Base-by-base conservation (phyloP, 2,888 invertebrate species). In the Lasioglossum lativentre region DNA sequence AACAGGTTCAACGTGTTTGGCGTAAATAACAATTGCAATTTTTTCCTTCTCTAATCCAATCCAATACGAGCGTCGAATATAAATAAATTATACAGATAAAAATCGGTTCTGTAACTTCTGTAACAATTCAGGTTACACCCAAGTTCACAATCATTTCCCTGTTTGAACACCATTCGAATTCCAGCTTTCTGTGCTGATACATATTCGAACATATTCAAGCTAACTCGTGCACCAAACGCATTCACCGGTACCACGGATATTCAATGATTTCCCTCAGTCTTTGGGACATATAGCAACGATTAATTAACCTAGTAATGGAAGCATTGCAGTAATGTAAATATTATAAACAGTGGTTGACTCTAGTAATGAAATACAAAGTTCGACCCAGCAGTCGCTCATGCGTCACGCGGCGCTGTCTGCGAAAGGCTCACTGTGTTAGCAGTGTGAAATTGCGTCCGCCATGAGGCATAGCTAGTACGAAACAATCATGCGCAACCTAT, bases 401-500 rank as follows among this genome's bases (percentile, higher is more conserved):
- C 30, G 63, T 63, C 30, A 34, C 63, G 19, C 63, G 16, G 63
- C 63, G 30, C 6, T 63, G 63, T 30, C 63, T 63, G 63, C 30
- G 63, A 63, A 38, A 68, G 38, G 68, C 23, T 68, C 68, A 38
- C 34, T n/a, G 38, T 70, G 40, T 70, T n/a, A 70, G 40, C 40
- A 70, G 70, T 40, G n/a, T 40, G 70, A 40, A 70, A 40, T 38
- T 70, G n/a, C 38, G 70, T 52, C 23, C 27, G 19, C 12, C 30
- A 16, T 40, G 45, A 63, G 19, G 30, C 27, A 30, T 12, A 52
- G 23, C 23, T 45, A 63, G 30, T 63, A 74, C 82, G 74, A 86
- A 85, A 75, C 68, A 78, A 90, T 87, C 84, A 81, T 75, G 73
- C 80, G 82, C 66, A 76, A 70, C 38, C 78, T 71, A 85, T 82